Percentiles rank a stretch among this genome's conserved stretches.
Evolutionary conservation across 2,113 vertebrate genomes (phyloP).

Genomic region (Tychaedon coryphoeus): DNA sequence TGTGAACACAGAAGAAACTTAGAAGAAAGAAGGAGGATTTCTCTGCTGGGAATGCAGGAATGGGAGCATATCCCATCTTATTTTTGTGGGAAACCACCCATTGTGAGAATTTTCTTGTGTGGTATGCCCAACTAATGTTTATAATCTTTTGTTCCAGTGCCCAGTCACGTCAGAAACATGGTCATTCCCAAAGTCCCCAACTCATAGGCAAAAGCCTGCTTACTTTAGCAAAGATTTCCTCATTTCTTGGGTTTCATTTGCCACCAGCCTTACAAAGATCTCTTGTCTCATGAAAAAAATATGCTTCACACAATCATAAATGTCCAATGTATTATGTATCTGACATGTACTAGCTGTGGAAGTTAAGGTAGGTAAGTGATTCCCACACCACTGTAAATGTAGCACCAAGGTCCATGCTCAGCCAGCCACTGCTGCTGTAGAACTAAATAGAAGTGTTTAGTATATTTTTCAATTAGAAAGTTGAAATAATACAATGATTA

Average conservation of each 20-base stretch:
- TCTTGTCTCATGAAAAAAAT: not conserved
- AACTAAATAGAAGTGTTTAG: not conserved
- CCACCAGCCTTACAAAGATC: not conserved
- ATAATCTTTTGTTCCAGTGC: not conserved
- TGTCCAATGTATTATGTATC: not conserved
- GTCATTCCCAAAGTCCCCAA: not conserved
- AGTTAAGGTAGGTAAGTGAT: not conserved
- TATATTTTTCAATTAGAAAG: not conserved
- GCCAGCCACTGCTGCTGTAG: not conserved
- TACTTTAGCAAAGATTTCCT: not conserved
- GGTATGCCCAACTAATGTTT: not conserved
- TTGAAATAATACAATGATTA: not conserved
- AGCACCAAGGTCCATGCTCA: not conserved
- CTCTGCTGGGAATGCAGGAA: not conserved
- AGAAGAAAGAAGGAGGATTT: not conserved
- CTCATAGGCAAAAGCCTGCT: not conserved
- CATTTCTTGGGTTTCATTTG: not conserved
- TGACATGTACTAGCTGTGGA: not conserved
- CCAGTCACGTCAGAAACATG: not conserved
- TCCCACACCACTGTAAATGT: not conserved
- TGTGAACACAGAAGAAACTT: not conserved
- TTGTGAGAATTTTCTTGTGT: not conserved
- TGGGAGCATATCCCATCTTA: not conserved
- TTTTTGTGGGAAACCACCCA: not conserved
- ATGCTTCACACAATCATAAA: not conserved